These are phyloP conservation scores for Urosaurus nigricauda DNA, from an alignment of 2,797 vertebrate species.

Conservation along the genomic window DNA sequence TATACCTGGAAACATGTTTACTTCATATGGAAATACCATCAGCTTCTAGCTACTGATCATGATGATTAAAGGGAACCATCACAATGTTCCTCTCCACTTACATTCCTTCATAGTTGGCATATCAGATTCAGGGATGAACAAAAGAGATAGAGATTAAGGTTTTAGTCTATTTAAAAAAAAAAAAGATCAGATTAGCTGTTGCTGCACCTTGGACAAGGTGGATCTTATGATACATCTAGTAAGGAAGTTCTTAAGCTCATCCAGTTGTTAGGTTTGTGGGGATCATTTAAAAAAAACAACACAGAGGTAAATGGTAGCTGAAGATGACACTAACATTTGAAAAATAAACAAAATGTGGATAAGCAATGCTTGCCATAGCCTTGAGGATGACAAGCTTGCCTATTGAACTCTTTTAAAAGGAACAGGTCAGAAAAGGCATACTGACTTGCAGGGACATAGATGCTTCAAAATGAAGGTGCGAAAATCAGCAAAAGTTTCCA, in stretches of 20 bases:
- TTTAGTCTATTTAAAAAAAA: not conserved
- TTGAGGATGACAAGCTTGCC: slow-evolving; percentile 20
- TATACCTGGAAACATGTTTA: not conserved
- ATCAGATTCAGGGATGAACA: not conserved
- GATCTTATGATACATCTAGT: not conserved
- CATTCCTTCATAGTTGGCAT: not conserved
- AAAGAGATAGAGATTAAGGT: not conserved
- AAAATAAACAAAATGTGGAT: slow-evolving; percentile 50
- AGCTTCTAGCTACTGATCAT: not conserved
- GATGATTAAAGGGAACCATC: not conserved
- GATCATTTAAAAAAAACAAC: not conserved
- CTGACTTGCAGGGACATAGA: slow-evolving; percentile 28
- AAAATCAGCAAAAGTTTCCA: slow-evolving; percentile 29
- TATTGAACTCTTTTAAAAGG: slow-evolving; percentile 44
- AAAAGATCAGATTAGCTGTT: not conserved
- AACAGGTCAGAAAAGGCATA: slow-evolving; percentile 14
- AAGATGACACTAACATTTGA: slow-evolving; percentile 38
- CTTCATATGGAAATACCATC: not conserved
- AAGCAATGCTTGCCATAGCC: slow-evolving; percentile 32
- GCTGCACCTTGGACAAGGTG: not conserved
- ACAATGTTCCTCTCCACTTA: not conserved
- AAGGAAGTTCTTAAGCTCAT: not conserved
- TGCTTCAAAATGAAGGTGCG: slow-evolving; percentile 24
- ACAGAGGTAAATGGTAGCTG: slow-evolving; percentile 29
- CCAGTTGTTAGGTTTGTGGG: not conserved